These are phyloP conservation scores for Hemaris fuciformis DNA, from an alignment of 2,888 invertebrate genomes.

Conservation along the genomic window DNA sequence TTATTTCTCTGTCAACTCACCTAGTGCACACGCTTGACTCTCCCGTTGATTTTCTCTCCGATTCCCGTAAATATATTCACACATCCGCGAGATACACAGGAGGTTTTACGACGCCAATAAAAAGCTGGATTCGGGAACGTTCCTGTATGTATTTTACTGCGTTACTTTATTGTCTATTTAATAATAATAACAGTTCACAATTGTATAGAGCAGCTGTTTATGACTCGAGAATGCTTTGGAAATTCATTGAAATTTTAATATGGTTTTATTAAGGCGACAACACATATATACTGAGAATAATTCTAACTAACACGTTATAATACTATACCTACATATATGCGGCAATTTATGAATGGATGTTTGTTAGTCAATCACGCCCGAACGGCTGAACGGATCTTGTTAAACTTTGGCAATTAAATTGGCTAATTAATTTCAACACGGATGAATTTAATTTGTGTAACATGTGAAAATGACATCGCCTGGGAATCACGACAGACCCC, in stretches of 20 bases:
- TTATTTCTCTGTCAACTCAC: neutral
- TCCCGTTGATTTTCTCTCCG: neutral
- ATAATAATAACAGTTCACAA: constrained; percentile 13
- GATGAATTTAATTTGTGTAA: too few relatives aligned
- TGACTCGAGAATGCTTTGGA: neutral
- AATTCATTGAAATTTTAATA: neutral
- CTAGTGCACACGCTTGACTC: neutral
- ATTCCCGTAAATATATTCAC: neutral
- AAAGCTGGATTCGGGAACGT: constrained; percentile 49
- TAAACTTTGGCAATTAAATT: too few relatives aligned
- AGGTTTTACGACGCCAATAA: constrained; percentile 44
- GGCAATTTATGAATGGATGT: too few relatives aligned
- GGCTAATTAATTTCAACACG: too few relatives aligned
- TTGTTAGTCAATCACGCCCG: too few relatives aligned
- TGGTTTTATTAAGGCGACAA: neutral
- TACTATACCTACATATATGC: too few relatives aligned
- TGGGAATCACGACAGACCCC: too few relatives aligned
- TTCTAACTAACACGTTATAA: too few relatives aligned
- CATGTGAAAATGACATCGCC: too few relatives aligned
- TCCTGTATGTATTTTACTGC: constrained; percentile 43
- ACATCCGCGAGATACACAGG: constrained; percentile 20
- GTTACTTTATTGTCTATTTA: constrained; percentile 44
- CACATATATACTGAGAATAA: too few relatives aligned
- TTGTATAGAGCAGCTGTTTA: constrained; percentile 3
- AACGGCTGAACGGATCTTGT: too few relatives aligned